These are phyloP conservation scores for Pelecanus crispus DNA, from an alignment of 2,113 vertebrate genomes.

Conservation along the genomic window DNA sequence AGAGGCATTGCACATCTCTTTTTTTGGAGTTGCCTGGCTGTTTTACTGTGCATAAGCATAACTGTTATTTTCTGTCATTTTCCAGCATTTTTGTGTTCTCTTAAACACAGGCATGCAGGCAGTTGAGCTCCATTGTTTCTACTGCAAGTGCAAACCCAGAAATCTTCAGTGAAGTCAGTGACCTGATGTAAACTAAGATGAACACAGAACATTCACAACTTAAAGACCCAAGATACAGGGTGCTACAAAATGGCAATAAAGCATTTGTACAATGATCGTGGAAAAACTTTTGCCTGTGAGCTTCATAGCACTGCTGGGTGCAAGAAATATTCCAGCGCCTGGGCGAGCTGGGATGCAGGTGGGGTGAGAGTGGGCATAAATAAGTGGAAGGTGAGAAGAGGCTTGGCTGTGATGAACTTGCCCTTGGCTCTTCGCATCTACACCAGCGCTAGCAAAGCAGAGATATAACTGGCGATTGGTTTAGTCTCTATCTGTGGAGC, in stretches of 20 bases:
- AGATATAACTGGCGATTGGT: background rate
- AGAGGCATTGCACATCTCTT: background rate
- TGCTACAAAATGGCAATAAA: background rate
- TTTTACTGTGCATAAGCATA: background rate
- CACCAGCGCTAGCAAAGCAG: background rate
- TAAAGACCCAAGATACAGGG: background rate
- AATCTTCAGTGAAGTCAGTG: background rate
- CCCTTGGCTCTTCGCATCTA: background rate
- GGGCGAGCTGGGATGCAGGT: accelerated
- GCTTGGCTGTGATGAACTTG: background rate
- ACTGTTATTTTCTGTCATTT: conserved; percentile 7
- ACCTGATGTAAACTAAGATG: background rate
- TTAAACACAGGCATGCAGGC: background rate
- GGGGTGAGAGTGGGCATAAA: accelerated
- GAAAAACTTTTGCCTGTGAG: background rate
- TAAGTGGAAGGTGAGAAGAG: background rate
- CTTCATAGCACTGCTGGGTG: background rate
- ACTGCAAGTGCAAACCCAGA: background rate
- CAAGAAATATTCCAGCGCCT: background rate
- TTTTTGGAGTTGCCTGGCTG: background rate
- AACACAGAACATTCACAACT: background rate
- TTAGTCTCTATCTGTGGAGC: background rate
- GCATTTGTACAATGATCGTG: accelerated
- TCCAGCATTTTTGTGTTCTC: background rate
- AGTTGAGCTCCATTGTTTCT: background rate